phyloP scores from a whole-genome alignment of 2,888 invertebrate species.

The Chrysotoxum bicinctum region DNA sequence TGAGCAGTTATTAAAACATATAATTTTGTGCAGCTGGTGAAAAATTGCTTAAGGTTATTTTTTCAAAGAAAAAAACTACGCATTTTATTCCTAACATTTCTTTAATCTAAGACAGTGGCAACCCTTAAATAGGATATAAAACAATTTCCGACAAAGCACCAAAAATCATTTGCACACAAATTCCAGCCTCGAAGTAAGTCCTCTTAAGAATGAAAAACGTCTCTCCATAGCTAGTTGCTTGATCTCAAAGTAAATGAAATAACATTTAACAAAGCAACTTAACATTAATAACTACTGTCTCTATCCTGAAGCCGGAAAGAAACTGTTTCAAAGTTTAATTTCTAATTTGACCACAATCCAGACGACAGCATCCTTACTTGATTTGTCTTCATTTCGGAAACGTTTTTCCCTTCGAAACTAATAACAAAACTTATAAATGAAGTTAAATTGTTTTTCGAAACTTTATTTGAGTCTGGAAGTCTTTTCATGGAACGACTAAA shows the following conservation, averaged over 20 bases:
- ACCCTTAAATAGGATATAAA: no score
- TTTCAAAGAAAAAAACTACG: no score
- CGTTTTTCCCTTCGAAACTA: constrained; percentile 55
- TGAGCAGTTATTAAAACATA: no score
- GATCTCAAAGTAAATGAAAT: constrained; percentile 25
- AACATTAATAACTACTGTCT: constrained; percentile 8
- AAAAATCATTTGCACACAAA: not conserved
- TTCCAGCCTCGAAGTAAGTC: not conserved
- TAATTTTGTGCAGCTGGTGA: no score
- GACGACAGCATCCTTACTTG: constrained; percentile 43
- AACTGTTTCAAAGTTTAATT: constrained; percentile 20
- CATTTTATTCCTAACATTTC: no score
- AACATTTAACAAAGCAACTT: constrained; percentile 20
- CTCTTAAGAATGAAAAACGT: not conserved
- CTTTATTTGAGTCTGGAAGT: constrained; percentile 31
- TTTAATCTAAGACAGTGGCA: no score
- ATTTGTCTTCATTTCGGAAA: not conserved
- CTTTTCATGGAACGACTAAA: constrained; percentile 28
- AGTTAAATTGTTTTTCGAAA: constrained; percentile 63
- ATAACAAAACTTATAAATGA: constrained; percentile 68
- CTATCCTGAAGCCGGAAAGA: not conserved
- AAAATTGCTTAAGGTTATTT: no score
- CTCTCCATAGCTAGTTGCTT: not conserved
- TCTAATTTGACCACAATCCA: constrained; percentile 52
- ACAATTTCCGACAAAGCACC: not conserved